A percentile compares a stretch with the other conserved stretches of the same genome.
Evolutionary conservation across 2,113 vertebrate species (phyloP).

Genomic region (Ceyx melanurus): DNA sequence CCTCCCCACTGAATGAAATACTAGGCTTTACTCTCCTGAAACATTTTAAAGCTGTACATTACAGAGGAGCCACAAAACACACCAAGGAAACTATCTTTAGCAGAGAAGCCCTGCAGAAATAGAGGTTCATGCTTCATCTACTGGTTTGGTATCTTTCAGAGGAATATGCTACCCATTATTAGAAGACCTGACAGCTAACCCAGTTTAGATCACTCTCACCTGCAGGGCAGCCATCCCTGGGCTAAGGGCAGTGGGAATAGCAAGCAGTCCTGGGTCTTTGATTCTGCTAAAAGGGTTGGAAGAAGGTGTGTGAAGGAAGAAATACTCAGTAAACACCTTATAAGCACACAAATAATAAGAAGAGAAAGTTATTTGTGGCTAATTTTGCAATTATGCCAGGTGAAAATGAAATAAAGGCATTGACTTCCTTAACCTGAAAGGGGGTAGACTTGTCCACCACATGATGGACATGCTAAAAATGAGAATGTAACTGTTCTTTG

Average conservation of each 20-base stretch:
- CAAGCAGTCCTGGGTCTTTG: accelerated
- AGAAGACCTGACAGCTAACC: background rate
- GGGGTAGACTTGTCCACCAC: background rate
- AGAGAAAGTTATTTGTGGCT: background rate
- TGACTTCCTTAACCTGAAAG: background rate
- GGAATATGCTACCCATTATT: background rate
- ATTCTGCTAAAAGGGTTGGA: background rate
- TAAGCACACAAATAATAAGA: background rate
- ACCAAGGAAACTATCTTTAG: background rate
- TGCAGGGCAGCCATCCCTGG: background rate
- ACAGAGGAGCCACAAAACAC: background rate
- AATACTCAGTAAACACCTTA: background rate
- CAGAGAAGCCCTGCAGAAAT: background rate
- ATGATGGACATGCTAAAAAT: background rate
- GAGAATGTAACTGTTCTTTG: background rate
- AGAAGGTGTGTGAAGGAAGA: background rate
- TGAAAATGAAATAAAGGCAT: background rate
- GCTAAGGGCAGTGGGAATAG: background rate
- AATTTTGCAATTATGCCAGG: background rate
- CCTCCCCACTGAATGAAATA: background rate
- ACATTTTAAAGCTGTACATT: background rate
- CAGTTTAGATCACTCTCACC: background rate
- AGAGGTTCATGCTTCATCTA: background rate
- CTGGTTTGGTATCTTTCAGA: background rate
- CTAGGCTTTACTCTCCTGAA: background rate